Evolutionary conservation across 2,113 vertebrate species (phyloP).

Genomic region (Dryoscopus gambensis): DNA sequence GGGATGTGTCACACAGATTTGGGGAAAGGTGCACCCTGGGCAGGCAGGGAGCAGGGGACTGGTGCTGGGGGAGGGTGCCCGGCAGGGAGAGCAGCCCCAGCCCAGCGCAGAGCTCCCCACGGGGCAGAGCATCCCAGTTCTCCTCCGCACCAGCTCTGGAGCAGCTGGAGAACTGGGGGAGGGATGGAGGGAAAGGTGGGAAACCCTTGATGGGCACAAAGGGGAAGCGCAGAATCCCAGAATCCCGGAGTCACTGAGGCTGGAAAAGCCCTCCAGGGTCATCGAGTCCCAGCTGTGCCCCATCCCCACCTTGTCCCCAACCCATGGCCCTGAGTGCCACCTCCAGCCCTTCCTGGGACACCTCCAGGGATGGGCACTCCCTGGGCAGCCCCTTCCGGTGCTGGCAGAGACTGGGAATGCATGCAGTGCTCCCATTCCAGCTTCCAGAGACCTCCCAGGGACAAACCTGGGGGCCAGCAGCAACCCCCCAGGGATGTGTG

Average conservation of each 20-base stretch:
- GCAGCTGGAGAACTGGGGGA: neutral
- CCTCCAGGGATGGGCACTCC: neutral
- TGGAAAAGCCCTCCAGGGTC: neutral
- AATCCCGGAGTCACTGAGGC: neutral
- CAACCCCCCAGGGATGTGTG: fast-evolving
- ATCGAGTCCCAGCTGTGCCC: neutral
- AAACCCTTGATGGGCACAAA: neutral
- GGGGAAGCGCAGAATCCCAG: neutral
- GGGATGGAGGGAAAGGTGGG: neutral
- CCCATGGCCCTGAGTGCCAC: neutral
- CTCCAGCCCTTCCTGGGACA: neutral
- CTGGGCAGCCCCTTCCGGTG: neutral
- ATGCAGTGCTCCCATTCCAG: neutral
- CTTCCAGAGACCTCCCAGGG: neutral
- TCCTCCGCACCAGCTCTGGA: neutral
- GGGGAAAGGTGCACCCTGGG: neutral
- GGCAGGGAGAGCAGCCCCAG: neutral
- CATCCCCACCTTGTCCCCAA: neutral
- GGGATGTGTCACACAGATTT: fast-evolving
- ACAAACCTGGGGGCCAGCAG: neutral
- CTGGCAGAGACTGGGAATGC: neutral
- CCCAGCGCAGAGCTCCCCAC: neutral
- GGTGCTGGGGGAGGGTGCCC: neutral
- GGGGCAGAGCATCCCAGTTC: neutral
- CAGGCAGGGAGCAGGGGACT: neutral